Conservation (phyloP, 2,113 vertebrate genomes). For the Protobothrops flavoviridis region DNA sequence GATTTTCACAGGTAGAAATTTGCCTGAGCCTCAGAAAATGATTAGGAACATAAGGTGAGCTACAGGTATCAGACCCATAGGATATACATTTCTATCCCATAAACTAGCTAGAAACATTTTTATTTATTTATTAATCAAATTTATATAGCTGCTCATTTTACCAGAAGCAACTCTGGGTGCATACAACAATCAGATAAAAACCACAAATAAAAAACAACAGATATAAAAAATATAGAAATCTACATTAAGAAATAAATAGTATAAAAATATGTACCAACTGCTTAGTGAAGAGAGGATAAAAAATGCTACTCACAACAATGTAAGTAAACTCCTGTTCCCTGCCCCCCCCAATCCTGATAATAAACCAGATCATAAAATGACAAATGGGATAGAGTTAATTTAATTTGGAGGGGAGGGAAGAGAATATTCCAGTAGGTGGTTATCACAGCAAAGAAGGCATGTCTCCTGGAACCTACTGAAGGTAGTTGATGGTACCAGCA, state of each 20-base stretch:
- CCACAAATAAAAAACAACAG: neutral
- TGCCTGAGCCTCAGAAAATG: neutral
- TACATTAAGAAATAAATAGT: neutral
- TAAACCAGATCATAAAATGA: neutral
- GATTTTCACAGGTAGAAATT: neutral
- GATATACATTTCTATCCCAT: neutral
- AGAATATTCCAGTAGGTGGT: too few species aligned
- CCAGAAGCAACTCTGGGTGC: neutral
- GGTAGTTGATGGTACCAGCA: too few species aligned
- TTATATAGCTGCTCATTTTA: neutral
- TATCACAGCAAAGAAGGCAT: too few species aligned
- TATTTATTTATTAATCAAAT: too few species aligned
- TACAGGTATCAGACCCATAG: neutral
- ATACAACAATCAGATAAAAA: neutral
- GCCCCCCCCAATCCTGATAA: neutral
- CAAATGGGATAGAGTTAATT: too few species aligned
- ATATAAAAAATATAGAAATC: neutral
- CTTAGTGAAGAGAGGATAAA: too few species aligned
- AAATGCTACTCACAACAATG: neutral
- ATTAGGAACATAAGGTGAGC: neutral
- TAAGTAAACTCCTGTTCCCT: neutral
- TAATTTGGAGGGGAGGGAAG: too few species aligned
- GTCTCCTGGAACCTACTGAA: too few species aligned
- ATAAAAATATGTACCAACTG: neutral
- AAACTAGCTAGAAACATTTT: slow-evolving; percentile 15